These are phyloP conservation scores for Dunckerocampus dactyliophorus DNA, from an alignment of 2,113 vertebrate species.

Conservation along the genomic window DNA sequence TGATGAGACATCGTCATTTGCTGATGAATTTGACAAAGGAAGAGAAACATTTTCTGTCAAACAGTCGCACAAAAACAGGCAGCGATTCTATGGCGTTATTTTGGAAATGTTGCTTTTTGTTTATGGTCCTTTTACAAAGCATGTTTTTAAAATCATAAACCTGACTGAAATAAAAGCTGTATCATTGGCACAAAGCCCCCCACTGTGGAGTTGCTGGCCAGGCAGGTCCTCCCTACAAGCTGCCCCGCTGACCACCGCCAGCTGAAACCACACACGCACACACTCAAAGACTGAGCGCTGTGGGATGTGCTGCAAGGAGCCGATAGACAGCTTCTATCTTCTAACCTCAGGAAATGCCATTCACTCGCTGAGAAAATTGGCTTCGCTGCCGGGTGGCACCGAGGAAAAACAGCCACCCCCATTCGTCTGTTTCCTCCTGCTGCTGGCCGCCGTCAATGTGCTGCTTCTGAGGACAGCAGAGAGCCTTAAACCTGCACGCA, in stretches of 20 bases:
- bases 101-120: background rate
- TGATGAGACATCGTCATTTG: too few relatives aligned
- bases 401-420: constrained; percentile 28
- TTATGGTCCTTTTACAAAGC: background rate
- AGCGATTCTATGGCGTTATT: too few relatives aligned
- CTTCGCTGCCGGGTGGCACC: constrained; percentile 34
- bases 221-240: constrained; percentile 30
- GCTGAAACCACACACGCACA: background rate
- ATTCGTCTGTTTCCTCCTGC: constrained; percentile 13
- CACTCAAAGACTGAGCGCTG: background rate
- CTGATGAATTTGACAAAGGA: too few relatives aligned
- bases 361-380: constrained; percentile 56
- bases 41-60: too few relatives aligned
- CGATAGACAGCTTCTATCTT: constrained; percentile 29
- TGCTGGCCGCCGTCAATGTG: constrained; percentile 28
- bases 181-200: constrained; percentile 21
- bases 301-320: constrained; percentile 10
- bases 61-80: too few relatives aligned
- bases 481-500: background rate
- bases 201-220: constrained; percentile 25
- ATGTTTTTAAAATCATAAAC: background rate
- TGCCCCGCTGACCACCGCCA: constrained; percentile 22
- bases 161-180: background rate
- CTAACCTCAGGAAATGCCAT: constrained; percentile 52
- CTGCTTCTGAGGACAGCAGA: constrained; percentile 27